Base-by-base conservation (phyloP, 2,888 invertebrate genomes). In the Gryllus longicercus region DNA sequence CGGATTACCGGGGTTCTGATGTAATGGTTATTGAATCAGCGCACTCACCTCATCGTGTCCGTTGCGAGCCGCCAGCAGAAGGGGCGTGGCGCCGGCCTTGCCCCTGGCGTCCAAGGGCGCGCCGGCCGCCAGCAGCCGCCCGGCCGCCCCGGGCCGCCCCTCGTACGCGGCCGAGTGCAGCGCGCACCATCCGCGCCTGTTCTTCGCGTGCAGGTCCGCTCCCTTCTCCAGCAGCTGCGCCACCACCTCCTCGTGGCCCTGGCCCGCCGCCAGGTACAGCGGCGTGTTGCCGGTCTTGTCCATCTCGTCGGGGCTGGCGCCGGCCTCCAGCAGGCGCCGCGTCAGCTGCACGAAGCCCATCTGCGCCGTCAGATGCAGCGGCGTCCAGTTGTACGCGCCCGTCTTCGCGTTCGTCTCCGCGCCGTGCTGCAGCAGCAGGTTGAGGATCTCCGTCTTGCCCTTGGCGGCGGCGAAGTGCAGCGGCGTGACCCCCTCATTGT, bases 381-480 rank as follows among this genome's bases (percentile, higher is more conserved):
- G 63, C 63, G 63, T 63, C 63, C 63, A 63, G n/a, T n/a, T 63
- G 63, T 63, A 63, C 63, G 63, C 63, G 63, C 63, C n/a, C 63
- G 63, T 63, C 63, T 63, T 63, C 10, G n/a, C 63, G n/a, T 63
- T 63, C 11, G n/a, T n/a, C 63, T 63, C 11, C 11, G 63, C 63
- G 14, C 63, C 63, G 63, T 63, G 10, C n/a, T 63, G 14, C 63
- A 63, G 4, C 14, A 63, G 63, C 14, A 63, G 63, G n/a, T 63
- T n/a, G 63, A 63, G n/a, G 14, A 63, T 63, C 63, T 63, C 63
- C 14, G 16, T 63, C n/a, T 63, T 63, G 16, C 63, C 63, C n/a
- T 63, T 63, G 63, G 63, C 63, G 63, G 63, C 14, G 63, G 63
- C 63, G 63, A 63, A 63, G n/a, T 63, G 63, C 16, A 63, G 63